Base-by-base conservation (phyloP, 1,140 invertebrate genomes). In the Mactra quadrangularis region DNA sequence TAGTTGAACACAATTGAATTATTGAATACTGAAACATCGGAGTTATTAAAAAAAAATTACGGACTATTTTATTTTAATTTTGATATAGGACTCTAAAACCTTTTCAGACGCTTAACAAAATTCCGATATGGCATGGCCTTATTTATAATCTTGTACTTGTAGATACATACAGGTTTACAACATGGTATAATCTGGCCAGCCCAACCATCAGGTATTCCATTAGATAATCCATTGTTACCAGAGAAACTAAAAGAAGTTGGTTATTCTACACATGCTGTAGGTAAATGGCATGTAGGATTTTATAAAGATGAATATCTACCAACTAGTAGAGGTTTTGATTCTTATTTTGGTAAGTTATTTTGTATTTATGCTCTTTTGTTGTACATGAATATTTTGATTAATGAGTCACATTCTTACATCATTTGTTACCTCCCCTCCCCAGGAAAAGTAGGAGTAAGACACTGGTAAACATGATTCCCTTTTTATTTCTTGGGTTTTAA, bases 261-360 rank as follows among this genome's bases (percentile, higher is more conserved):
- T 3, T 93, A 93, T 68, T 62, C 85, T 25, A 93, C 91, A 9
- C 92, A 93, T 75, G 86, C 86, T 53, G 88, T 93, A 13, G 93
- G 93, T 3, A 93, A 93, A 83, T 93, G 93, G 92, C 92, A 93
- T 85, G 72, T 93, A 9, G 93, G 93, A 11, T 92, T 92, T 84
- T 93, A 89, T 76, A 90, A 90, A 57, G 77, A 91, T 47, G 86
- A 90, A 22, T 93, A 86, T 82, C 71, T 86, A 0, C 93, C 93
- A n/a, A 89, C 78, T 6, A 84, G 87, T 31, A 68, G 92, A 25
- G 93, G 92, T 29, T 93, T 93, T 85, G 90, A 93, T 83, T 87
- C 90, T 0, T 92, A 88, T 75, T 92, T 87, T 87, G 93, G 92
- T 83, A 87, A 19, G 70, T 72, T 3, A n/a, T 11, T 6, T 50